Conservation (phyloP, 2,797 vertebrate species). For the Astyanax mexicanus region DNA sequence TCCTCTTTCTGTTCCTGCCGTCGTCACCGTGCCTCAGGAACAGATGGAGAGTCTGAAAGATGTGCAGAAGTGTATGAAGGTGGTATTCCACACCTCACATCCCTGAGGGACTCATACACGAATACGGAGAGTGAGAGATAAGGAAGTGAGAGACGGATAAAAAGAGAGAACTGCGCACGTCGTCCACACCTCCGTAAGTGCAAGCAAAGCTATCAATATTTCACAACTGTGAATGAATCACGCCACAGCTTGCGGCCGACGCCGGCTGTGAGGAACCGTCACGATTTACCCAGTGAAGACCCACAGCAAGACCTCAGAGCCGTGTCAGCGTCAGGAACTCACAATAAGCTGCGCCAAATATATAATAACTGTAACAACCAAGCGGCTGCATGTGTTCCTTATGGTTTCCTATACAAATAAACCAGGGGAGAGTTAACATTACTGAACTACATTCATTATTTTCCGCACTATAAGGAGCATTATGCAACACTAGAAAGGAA, state of each 20-base stretch:
- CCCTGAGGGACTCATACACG: neutral
- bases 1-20: neutral
- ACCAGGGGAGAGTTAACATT: no score
- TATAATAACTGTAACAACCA: no score
- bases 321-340: neutral
- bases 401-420: no score
- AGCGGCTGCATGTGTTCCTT: no score
- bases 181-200: slow-evolving; percentile 1
- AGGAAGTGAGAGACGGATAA: slow-evolving; percentile 12
- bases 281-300: neutral
- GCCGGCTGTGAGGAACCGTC: slow-evolving; percentile 10
- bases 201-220: slow-evolving; percentile 59
- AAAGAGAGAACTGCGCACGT: neutral
- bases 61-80: neutral
- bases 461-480: no score
- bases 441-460: no score
- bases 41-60: neutral
- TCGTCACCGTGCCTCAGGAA: neutral
- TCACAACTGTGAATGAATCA: slow-evolving; percentile 56
- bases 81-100: neutral
- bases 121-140: neutral
- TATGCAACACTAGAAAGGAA: no score
- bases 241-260: slow-evolving; percentile 20
- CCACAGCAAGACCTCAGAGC: neutral
- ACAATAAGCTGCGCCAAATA: neutral